A percentile compares a stretch with the other conserved stretches of the same genome.
Conservation (phyloP, 2,888 invertebrate genomes). For the Abrostola triplasia region DNA sequence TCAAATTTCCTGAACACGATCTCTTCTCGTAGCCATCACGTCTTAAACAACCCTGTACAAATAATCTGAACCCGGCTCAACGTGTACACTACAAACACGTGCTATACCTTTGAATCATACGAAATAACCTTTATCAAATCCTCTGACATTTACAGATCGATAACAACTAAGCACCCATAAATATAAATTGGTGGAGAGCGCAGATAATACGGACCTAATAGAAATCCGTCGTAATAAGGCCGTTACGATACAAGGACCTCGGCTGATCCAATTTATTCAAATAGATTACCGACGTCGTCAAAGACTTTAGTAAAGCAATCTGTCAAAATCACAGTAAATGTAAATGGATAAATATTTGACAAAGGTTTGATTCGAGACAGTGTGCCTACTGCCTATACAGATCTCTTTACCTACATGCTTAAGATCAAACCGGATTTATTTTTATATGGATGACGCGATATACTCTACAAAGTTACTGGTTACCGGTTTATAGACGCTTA, state of each 20-base stretch:
- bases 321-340: conserved; percentile 28
- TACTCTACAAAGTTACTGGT: too few species aligned
- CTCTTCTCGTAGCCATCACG: too few species aligned
- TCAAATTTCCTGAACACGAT: too few species aligned
- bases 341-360: conserved; percentile 11
- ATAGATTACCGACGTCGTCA: conserved; percentile 39
- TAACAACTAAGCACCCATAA: conserved; percentile 30
- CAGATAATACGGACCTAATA: conserved; percentile 33
- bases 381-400: neutral
- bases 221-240: conserved; percentile 41
- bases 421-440: neutral
- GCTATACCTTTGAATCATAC: conserved; percentile 25
- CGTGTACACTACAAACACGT: neutral
- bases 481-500: too few species aligned
- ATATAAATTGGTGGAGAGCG: conserved; percentile 33
- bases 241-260: conserved; percentile 30
- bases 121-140: conserved; percentile 37
- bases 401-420: neutral
- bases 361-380: conserved; percentile 6
- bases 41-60: too few species aligned
- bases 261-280: conserved; percentile 47
- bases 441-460: too few species aligned
- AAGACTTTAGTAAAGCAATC: conserved; percentile 28
- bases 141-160: conserved; percentile 44
- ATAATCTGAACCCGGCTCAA: neutral